phyloP scores from a whole-genome alignment of 2,888 invertebrate genomes.

The Limnephilus rhombicus region DNA sequence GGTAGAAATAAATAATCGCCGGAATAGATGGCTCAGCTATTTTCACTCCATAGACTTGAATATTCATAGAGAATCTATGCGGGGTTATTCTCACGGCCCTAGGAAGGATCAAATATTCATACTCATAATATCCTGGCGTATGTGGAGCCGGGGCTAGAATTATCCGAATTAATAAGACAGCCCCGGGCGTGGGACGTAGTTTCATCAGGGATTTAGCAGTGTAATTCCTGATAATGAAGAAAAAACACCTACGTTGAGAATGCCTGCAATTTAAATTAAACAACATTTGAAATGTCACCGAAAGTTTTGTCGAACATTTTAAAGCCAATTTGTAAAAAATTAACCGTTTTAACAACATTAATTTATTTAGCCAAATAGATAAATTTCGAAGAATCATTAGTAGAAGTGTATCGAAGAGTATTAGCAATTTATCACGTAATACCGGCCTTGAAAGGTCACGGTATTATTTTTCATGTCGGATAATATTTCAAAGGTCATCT shows the following conservation, averaged over 20 bases:
- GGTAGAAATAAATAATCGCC: background rate
- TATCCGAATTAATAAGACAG: constrained; percentile 33
- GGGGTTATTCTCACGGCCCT: background rate
- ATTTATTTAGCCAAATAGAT: background rate
- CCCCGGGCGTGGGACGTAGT: constrained; percentile 8
- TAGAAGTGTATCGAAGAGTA: background rate
- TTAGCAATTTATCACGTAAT: background rate
- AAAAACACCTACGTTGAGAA: background rate
- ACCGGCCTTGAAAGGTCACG: background rate
- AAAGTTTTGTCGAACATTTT: background rate
- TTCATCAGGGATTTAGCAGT: constrained; percentile 2
- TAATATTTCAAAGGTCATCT: background rate
- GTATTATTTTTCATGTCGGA: background rate
- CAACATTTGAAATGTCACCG: background rate
- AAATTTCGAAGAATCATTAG: background rate
- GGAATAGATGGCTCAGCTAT: background rate
- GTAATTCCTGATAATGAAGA: constrained; percentile 7
- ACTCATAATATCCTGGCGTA: constrained; percentile 38
- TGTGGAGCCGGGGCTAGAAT: constrained; percentile 32
- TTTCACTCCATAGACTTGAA: constrained; percentile 32
- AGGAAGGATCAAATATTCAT: constrained; percentile 43
- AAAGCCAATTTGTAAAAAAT: background rate
- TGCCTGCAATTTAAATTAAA: background rate
- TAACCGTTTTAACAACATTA: background rate
- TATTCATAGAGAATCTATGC: constrained; percentile 40